phyloP scores from a whole-genome alignment of 2,113 vertebrate genomes.

The Spizaetus ornatus region DNA sequence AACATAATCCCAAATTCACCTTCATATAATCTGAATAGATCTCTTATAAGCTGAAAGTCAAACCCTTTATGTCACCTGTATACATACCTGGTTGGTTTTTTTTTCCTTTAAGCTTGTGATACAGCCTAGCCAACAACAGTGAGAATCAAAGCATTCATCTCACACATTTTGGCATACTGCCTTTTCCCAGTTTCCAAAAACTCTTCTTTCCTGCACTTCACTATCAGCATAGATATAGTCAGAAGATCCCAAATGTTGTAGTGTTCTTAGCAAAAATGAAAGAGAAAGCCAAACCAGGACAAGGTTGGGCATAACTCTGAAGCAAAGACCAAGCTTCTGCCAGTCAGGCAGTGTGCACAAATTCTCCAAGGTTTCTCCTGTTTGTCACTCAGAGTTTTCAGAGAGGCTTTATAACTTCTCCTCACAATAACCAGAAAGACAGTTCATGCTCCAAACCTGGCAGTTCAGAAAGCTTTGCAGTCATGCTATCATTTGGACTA shows the following conservation, averaged over 20 bases:
- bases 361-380: not conserved
- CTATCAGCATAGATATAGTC: not conserved
- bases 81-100: rapidly evolving
- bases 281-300: not conserved
- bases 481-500: not conserved
- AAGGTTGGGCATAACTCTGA: not conserved
- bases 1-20: not conserved
- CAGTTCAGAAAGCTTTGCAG: not conserved
- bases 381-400: not conserved
- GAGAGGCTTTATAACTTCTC: not conserved
- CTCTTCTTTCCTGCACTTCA: not conserved
- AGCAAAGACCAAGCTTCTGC: not conserved
- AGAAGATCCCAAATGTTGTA: not conserved
- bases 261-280: not conserved
- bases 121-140: not conserved
- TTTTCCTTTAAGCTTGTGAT: not conserved
- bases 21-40: not conserved
- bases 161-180: not conserved
- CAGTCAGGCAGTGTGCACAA: not conserved
- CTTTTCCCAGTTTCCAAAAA: not conserved
- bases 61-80: not conserved
- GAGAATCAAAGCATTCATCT: not conserved
- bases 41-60: not conserved
- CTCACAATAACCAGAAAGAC: not conserved
- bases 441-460: not conserved